Evolutionary conservation across 2,113 vertebrate genomes (phyloP), one percentile per base, ranked within the genome.

Genomic region (Urocynchramus pylzowi): DNA sequence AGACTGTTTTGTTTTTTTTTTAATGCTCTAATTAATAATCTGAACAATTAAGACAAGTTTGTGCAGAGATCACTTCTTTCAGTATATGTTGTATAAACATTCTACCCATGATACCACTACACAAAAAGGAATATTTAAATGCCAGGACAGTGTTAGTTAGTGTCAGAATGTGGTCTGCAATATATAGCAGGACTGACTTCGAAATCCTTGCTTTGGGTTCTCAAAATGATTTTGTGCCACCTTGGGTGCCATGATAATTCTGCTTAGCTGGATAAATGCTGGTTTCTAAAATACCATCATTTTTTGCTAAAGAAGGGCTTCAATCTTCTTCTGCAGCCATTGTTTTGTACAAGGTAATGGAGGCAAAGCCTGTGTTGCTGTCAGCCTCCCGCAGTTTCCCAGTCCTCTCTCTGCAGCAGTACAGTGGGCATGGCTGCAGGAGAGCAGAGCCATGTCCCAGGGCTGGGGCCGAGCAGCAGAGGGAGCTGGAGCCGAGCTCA

Each of bases 401-500:
- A 27, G 31, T 10, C 18, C 30, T 28, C 50, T 26, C 39, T 60
- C 42, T 4, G 16, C 49, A 23, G 28, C 7, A 69, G 16, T 42
- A 4, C 31, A 3, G 22, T 3, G 23, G 19, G 31, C 9, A 3
- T 0, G 7, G 30, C 26, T 31, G 47, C 45, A 24, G 88, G 54
- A 33, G 35, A 54, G 47, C 47, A 9, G 73, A 31, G 65, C 64
- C 17, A 5, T 11, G 39, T 39, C 76, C 87, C 35, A 1, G 56
- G 44, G 15, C 82, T 70, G 78, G 71, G 31, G 64, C 60, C 2
- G 37, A 60, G 95, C 97, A 79, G 93, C 94, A 98, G 97, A 96
- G 96, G 97, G 97, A 95, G 97, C 96, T 83, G 91, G 22, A 82
- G 91, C 81, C 7, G 50, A 96, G 84, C 74, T 87, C 60, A 23